Percentiles rank a stretch among this genome's conserved stretches.
These are phyloP conservation scores for Tenodera sinensis DNA, from an alignment of 2,888 invertebrate species.

Conservation along the genomic window DNA sequence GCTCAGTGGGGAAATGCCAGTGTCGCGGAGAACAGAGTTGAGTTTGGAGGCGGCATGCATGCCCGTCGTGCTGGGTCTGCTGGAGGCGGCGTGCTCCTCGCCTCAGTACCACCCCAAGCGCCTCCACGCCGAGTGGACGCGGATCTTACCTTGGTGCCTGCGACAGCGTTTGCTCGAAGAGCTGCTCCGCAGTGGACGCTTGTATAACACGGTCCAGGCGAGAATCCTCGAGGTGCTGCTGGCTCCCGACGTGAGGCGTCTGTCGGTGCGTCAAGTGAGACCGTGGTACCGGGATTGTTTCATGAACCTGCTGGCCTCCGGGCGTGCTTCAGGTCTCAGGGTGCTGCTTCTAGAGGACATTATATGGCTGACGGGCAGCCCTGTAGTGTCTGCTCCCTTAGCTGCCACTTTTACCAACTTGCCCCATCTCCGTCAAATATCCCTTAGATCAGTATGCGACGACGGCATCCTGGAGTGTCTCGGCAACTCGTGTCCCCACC, in stretches of 20 bases:
- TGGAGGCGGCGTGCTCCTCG: constrained; percentile 21
- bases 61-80: constrained; percentile 19
- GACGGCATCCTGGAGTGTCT: constrained; percentile 28
- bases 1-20: neutral
- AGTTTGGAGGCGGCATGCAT: constrained; percentile 21
- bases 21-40: neutral
- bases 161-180: constrained; percentile 30
- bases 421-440: constrained; percentile 25
- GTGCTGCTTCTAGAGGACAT: constrained; percentile 30
- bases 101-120: neutral
- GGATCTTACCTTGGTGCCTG: constrained; percentile 24
- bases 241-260: constrained; percentile 26
- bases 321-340: constrained; percentile 26
- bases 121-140: constrained; percentile 9
- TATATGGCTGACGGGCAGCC: constrained; percentile 27
- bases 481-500: constrained; percentile 26
- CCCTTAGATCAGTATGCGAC: constrained; percentile 31
- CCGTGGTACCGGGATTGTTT: constrained; percentile 29
- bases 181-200: constrained; percentile 27
- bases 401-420: constrained; percentile 25
- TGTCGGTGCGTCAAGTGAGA: constrained; percentile 29
- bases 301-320: constrained; percentile 25
- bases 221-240: constrained; percentile 28
- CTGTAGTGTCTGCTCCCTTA: constrained; percentile 19
- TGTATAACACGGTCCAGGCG: constrained; percentile 29